Evolutionary conservation across 2,888 invertebrate species (phyloP).

Genomic region (Azorinus chamasolen): DNA sequence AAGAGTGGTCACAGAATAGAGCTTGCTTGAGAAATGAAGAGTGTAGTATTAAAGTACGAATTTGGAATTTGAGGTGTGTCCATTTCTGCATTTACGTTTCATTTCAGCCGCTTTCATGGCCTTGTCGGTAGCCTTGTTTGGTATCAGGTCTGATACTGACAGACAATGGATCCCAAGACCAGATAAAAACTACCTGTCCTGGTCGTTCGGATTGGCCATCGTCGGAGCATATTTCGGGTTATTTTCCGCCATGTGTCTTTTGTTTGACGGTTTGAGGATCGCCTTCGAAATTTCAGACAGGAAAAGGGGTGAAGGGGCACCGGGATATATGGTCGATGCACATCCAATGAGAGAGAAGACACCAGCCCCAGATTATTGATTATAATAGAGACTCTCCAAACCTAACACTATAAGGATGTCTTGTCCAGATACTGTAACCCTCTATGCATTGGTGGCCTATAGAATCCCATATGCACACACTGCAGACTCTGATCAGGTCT

Average conservation of each 20-base stretch:
- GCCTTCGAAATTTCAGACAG: constrained; percentile 19
- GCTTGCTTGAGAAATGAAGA: too few relatives aligned
- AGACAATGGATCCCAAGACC: constrained; percentile 95
- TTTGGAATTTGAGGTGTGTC: too few relatives aligned
- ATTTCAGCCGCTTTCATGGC: constrained; percentile 92
- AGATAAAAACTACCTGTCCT: constrained; percentile 97
- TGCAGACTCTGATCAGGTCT: too few relatives aligned
- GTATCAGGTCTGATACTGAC: constrained; percentile 91
- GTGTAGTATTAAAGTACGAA: too few relatives aligned
- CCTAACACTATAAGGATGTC: too few relatives aligned
- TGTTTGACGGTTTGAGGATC: constrained; percentile 67
- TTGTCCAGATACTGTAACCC: too few relatives aligned
- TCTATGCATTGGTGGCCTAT: too few relatives aligned
- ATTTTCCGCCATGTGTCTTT: constrained; percentile 78
- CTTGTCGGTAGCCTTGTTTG: constrained; percentile 91
- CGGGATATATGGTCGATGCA: too few relatives aligned
- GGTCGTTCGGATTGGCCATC: constrained; percentile 96
- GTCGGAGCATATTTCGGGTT: constrained; percentile 88
- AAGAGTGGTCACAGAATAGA: too few relatives aligned
- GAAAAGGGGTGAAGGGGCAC: constrained; percentile 1
- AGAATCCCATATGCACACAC: too few relatives aligned
- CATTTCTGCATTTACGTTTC: constrained; percentile 13
- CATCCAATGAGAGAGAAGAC: background rate
- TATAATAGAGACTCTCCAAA: too few relatives aligned
- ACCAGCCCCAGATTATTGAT: too few relatives aligned